Evolutionary conservation across 2,113 vertebrate species (phyloP).

Genomic region (Seriola dumerili): DNA sequence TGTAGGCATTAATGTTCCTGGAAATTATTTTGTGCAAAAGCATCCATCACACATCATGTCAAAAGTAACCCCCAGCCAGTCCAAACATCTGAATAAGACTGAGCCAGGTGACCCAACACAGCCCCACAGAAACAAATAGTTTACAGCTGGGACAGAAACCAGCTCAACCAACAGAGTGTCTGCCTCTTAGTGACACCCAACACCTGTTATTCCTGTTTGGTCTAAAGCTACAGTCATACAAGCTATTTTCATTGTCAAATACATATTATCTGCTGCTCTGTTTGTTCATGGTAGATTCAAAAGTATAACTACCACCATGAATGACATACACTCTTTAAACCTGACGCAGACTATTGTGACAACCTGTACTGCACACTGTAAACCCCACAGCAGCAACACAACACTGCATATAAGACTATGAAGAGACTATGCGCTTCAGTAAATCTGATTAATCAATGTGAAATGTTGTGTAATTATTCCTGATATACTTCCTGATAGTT

Average conservation of each 20-base stretch:
- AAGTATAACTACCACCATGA: background rate
- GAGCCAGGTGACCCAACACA: background rate
- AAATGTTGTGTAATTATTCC: background rate
- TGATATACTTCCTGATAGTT: slow-evolving; percentile 13
- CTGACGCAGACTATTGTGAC: background rate
- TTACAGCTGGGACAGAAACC: background rate
- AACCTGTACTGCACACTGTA: background rate
- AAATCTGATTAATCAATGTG: background rate
- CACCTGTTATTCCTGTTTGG: background rate
- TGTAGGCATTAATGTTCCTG: background rate
- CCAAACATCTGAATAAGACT: background rate
- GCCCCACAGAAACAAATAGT: background rate
- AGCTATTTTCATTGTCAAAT: slow-evolving; percentile 22
- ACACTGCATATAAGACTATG: background rate
- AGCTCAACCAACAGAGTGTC: background rate
- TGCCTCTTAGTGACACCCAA: background rate
- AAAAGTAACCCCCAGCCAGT: background rate
- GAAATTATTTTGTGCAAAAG: background rate
- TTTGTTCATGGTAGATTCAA: slow-evolving; percentile 4
- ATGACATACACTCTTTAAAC: background rate
- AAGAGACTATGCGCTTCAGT: background rate
- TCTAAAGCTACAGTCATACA: background rate
- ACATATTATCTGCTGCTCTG: background rate
- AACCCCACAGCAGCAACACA: background rate
- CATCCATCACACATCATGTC: background rate